Conservation (phyloP, 2,888 invertebrate species). For the Stenotaenia linearis region DNA sequence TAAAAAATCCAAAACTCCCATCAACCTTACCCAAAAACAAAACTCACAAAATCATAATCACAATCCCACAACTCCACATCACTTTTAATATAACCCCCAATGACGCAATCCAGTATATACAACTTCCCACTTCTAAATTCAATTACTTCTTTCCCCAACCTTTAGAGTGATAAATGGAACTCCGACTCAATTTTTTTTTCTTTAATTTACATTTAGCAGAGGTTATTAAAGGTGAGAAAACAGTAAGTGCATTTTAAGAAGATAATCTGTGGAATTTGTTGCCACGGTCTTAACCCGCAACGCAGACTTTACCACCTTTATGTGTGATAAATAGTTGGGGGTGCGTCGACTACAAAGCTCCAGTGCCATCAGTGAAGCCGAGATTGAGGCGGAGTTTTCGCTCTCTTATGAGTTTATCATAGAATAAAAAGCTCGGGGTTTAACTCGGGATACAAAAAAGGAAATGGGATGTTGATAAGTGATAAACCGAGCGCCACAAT, state of each 20-base stretch:
- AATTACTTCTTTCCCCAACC: too few species aligned
- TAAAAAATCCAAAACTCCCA: too few species aligned
- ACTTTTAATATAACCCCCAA: too few species aligned
- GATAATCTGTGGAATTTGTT: neutral
- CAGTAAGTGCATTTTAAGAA: neutral
- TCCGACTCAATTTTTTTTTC: neutral
- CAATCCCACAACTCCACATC: too few species aligned
- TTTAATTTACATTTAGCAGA: neutral
- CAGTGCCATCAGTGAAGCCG: neutral
- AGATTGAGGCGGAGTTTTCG: neutral
- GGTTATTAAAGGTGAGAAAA: neutral
- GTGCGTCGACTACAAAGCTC: neutral
- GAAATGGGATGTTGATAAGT: conserved; percentile 9
- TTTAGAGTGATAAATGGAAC: too few species aligned
- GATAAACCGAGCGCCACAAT: neutral
- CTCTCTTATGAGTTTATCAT: neutral
- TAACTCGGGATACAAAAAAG: neutral
- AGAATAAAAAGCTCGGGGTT: neutral
- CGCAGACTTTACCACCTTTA: neutral
- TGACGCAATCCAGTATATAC: too few species aligned
- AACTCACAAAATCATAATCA: too few species aligned
- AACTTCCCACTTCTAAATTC: too few species aligned
- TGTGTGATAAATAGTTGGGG: neutral
- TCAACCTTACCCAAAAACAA: too few species aligned
- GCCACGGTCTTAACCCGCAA: neutral